Conservation (phyloP, 2,113 vertebrate genomes). For the Cephalophus harveyi region DNA sequence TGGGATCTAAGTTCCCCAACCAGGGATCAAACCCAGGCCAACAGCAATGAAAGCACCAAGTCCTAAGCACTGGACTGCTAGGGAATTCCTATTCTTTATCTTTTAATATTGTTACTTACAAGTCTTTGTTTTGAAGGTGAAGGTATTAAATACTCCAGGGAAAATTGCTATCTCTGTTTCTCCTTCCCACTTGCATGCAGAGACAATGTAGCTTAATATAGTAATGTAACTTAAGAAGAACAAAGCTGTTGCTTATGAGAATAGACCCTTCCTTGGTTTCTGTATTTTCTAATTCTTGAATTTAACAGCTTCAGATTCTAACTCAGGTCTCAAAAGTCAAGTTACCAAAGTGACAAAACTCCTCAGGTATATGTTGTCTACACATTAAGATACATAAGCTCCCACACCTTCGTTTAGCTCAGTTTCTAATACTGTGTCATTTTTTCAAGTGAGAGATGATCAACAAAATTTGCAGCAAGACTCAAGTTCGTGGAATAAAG, state of each 20-base stretch:
- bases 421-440: not conserved
- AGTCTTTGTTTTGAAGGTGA: conserved; percentile 56
- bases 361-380: not conserved
- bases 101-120: conserved; percentile 67
- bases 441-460: not conserved
- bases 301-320: not conserved
- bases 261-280: not conserved
- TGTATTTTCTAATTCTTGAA: not conserved
- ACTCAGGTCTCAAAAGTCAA: not conserved
- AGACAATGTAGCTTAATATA: not conserved
- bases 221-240: not conserved
- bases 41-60: not conserved
- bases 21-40: not conserved
- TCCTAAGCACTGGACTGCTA: not conserved
- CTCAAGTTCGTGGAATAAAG: not conserved
- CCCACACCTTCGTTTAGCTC: not conserved
- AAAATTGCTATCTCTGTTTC: not conserved
- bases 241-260: not conserved
- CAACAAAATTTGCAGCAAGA: not conserved
- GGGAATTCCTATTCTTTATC: conserved; percentile 54
- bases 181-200: not conserved
- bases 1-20: not conserved
- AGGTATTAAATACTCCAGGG: not conserved
- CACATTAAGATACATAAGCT: not conserved
- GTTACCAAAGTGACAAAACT: not conserved